phyloP scores from a whole-genome alignment of 2,888 invertebrate genomes.

The Calameuta pallipes region DNA sequence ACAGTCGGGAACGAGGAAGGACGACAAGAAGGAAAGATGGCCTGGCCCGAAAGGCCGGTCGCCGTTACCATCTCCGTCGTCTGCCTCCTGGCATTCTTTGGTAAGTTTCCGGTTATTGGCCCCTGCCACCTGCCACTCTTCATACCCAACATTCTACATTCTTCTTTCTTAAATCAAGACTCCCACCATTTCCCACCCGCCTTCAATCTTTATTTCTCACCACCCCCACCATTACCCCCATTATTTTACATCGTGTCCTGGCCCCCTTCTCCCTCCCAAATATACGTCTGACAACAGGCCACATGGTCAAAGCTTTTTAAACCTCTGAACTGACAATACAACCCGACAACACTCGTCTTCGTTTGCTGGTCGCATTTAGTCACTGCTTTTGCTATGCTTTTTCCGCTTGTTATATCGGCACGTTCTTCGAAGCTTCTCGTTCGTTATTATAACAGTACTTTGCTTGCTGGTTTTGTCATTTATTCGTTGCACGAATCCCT shows the following conservation, averaged over 20 bases:
- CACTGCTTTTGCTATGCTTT: background rate
- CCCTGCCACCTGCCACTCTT: constrained; percentile 6
- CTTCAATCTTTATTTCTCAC: background rate
- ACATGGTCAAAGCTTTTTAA: background rate
- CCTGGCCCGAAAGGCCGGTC: constrained; percentile 41
- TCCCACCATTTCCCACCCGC: background rate
- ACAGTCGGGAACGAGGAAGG: constrained; percentile 32
- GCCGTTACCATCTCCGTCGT: constrained; percentile 49
- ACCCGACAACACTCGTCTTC: background rate
- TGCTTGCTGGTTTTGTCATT: background rate
- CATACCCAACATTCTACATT: background rate
- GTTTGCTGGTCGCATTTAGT: background rate
- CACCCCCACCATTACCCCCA: background rate
- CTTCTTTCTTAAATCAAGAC: background rate
- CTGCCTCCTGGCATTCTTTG: constrained; percentile 56
- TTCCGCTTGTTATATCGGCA: background rate
- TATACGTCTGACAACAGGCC: background rate
- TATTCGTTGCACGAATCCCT: background rate
- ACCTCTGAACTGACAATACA: background rate
- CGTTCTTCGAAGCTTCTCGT: background rate
- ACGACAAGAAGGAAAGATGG: constrained; percentile 42
- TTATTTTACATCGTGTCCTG: background rate
- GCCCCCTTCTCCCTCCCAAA: background rate
- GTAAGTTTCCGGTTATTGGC: constrained; percentile 43
- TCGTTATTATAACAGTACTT: background rate